Evolutionary conservation across 2,797 vertebrate species (phyloP).

Genomic region (Malurus leucopterus): DNA sequence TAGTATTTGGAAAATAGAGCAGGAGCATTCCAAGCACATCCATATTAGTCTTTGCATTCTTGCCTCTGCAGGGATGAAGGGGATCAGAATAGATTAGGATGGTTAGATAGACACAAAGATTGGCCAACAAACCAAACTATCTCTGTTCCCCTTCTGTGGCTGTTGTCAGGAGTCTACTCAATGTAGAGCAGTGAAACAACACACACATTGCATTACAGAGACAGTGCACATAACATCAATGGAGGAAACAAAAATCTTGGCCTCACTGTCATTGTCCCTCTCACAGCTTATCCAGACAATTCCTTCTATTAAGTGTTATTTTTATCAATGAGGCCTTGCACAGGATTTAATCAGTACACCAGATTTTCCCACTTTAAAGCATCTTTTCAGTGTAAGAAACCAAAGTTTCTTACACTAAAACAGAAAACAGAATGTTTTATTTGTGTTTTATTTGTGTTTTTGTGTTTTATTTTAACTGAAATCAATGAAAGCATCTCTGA

Average conservation of each 20-base stretch:
- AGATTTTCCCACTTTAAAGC: not conserved
- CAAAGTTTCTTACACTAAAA: not conserved
- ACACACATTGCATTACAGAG: not conserved
- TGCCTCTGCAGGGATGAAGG: not conserved
- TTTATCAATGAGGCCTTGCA: not conserved
- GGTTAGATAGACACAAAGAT: not conserved
- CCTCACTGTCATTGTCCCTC: not conserved
- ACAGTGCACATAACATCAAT: not conserved
- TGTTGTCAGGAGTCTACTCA: not conserved
- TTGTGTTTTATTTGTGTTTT: no score
- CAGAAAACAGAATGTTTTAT: not conserved
- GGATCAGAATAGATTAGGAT: conserved; percentile 11
- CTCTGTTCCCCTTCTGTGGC: not conserved
- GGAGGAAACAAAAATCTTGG: not conserved
- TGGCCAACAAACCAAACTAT: not conserved
- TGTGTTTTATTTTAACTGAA: not conserved
- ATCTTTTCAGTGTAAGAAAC: not conserved
- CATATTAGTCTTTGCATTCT: conserved; percentile 6
- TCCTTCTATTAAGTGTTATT: not conserved
- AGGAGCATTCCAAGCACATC: not conserved
- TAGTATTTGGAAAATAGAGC: not conserved
- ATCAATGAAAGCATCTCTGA: not conserved
- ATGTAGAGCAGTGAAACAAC: not conserved
- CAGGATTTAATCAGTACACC: not conserved
- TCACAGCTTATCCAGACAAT: not conserved